Conservation (phyloP, 2,888 invertebrate genomes). For the Napeogenes sylphis region DNA sequence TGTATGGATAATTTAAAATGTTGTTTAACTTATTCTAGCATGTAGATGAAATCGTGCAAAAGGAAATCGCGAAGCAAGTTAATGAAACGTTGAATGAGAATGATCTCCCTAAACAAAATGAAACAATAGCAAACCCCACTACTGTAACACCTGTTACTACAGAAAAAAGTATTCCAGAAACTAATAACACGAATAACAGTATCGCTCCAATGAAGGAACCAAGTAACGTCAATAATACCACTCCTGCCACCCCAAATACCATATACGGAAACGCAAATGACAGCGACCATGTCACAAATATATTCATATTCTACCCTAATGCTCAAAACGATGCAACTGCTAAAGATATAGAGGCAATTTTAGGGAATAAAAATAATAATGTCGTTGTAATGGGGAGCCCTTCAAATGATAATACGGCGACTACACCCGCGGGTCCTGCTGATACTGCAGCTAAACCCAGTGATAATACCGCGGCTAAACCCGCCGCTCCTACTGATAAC, state of each 20-base stretch:
- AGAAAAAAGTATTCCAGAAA: constrained; percentile 1
- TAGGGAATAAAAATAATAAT: no score
- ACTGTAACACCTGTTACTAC: neutral
- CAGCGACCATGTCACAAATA: constrained; percentile 52
- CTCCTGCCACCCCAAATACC: constrained; percentile 37
- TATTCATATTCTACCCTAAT: constrained; percentile 50
- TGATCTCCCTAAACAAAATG: neutral
- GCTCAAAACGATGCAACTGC: constrained; percentile 21
- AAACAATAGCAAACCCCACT: neutral
- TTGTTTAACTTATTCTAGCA: constrained; percentile 15
- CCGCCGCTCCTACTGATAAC: no score
- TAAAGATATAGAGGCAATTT: no score
- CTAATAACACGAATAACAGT: neutral
- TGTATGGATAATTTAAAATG: constrained; percentile 1
- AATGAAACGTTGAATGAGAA: neutral
- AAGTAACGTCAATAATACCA: neutral
- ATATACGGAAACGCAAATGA: constrained; percentile 48
- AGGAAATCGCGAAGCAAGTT: constrained; percentile 25
- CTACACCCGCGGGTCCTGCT: no score
- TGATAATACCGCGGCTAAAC: no score
- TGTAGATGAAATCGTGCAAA: constrained; percentile 22
- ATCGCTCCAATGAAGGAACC: no score
- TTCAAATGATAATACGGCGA: no score
- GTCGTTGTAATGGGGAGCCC: no score
- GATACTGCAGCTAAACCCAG: no score